These are phyloP conservation scores for Luscinia luscinia DNA, from an alignment of 2,797 vertebrate species.

Conservation along the genomic window DNA sequence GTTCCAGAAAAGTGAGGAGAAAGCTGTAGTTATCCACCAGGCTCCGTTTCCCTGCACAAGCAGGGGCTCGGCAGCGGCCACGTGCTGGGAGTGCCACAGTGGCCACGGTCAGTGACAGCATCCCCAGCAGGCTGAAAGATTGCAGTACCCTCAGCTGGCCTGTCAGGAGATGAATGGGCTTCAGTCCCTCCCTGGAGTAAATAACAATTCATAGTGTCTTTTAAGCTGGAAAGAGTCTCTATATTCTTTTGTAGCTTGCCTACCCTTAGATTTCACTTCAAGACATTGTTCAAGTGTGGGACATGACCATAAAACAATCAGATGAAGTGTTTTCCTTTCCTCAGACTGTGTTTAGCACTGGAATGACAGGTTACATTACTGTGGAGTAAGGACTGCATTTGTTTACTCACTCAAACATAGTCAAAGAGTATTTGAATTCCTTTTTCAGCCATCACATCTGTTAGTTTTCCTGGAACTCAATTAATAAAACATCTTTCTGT, in stretches of 20 bases:
- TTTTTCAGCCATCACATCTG: constrained; percentile 12
- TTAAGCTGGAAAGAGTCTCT: not conserved
- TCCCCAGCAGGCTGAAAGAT: not conserved
- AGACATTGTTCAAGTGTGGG: accelerated
- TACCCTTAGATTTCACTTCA: not conserved
- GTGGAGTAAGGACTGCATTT: not conserved
- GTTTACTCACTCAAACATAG: not conserved
- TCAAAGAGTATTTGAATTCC: not conserved
- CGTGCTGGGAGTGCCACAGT: not conserved
- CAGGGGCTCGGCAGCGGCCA: accelerated
- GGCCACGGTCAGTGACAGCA: not conserved
- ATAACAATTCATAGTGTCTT: not conserved
- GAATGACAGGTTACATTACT: not conserved
- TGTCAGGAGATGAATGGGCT: not conserved
- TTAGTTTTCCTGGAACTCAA: not conserved
- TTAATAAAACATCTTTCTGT: not conserved
- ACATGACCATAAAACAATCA: not conserved
- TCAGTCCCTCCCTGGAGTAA: not conserved
- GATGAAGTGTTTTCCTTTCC: not conserved
- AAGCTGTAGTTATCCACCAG: not conserved
- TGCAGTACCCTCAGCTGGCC: not conserved
- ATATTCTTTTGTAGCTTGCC: not conserved
- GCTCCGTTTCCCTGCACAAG: not conserved
- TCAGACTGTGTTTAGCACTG: not conserved
- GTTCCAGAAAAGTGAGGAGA: not conserved